These are phyloP conservation scores for Bombus ignitus DNA, from an alignment of 1,140 invertebrate genomes.

Conservation along the genomic window DNA sequence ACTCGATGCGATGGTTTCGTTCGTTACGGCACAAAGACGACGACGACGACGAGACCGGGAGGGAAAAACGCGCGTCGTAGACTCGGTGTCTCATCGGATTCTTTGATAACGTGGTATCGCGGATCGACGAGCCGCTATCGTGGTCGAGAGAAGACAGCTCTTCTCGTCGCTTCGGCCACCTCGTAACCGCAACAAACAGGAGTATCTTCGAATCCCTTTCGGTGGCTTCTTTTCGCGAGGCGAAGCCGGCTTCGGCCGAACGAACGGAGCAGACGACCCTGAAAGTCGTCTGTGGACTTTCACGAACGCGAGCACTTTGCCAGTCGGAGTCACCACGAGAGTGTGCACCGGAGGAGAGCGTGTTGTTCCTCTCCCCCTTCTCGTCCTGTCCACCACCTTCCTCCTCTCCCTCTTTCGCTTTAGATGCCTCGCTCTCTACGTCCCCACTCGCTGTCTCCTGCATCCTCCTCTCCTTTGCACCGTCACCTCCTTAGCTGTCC, in stretches of 20 bases:
- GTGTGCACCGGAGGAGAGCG: conserved; percentile 67
- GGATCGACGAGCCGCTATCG: neutral
- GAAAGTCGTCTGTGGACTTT: conserved; percentile 80
- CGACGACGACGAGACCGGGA: neutral
- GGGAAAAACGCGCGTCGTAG: neutral
- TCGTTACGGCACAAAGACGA: neutral
- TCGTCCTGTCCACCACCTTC: conserved; percentile 31
- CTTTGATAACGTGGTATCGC: neutral
- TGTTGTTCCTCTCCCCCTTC: conserved; percentile 47
- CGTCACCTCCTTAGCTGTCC: conserved; percentile 45
- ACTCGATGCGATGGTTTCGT: conserved; percentile 24
- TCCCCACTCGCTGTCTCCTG: neutral
- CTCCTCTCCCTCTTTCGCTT: conserved; percentile 25
- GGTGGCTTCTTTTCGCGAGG: conserved; percentile 52
- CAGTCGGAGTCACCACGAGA: conserved; percentile 69
- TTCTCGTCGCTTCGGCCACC: neutral
- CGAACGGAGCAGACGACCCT: conserved; percentile 78
- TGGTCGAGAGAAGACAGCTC: neutral
- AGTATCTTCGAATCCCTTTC: conserved; percentile 43
- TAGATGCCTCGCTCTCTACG: neutral
- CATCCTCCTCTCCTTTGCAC: conserved; percentile 8
- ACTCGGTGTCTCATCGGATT: conserved; percentile 18
- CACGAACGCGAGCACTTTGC: conserved; percentile 79
- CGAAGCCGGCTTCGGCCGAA: conserved; percentile 64
- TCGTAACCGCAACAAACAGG: neutral